Percentiles rank a stretch among this genome's conserved stretches.
Conservation (phyloP, 92 coral and sea anemone species). For the Ricordea florida region DNA sequence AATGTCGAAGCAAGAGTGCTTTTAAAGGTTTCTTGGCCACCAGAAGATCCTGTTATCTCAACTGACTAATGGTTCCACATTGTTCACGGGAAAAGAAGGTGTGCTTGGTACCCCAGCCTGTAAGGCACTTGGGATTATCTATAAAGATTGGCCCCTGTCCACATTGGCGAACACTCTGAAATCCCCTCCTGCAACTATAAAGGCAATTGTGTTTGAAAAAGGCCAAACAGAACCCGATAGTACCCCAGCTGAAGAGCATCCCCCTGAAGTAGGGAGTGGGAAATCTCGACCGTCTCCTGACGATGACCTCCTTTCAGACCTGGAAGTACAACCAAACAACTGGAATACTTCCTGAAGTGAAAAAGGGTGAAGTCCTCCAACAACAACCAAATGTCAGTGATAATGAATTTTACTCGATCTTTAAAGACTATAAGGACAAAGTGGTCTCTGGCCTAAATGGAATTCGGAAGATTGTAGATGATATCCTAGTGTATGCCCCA, state of each 20-base stretch:
- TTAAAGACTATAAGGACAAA: background rate
- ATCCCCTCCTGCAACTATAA: background rate
- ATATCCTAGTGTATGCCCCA: background rate
- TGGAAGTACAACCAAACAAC: background rate
- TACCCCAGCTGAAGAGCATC: background rate
- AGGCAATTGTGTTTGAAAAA: background rate
- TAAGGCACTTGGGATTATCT: constrained; percentile 14
- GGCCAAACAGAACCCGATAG: background rate
- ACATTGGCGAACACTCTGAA: background rate
- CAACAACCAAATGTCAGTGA: no score
- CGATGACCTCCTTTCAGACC: background rate
- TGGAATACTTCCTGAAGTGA: background rate
- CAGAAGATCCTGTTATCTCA: background rate
- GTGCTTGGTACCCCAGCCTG: constrained; percentile 20
- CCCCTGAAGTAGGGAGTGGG: background rate
- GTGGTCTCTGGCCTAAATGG: no score
- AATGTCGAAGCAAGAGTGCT: constrained; percentile 3
- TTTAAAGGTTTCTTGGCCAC: constrained; percentile 1
- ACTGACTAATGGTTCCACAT: constrained; percentile 18
- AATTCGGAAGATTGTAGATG: no score
- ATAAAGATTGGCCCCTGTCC: constrained; percentile 9
- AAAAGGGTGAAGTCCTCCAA: no score
- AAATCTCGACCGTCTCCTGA: background rate
- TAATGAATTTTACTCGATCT: no score
- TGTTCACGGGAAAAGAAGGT: constrained; percentile 10